These are phyloP conservation scores for Pyralis farinalis DNA, from an alignment of 2,888 invertebrate genomes.

Conservation along the genomic window DNA sequence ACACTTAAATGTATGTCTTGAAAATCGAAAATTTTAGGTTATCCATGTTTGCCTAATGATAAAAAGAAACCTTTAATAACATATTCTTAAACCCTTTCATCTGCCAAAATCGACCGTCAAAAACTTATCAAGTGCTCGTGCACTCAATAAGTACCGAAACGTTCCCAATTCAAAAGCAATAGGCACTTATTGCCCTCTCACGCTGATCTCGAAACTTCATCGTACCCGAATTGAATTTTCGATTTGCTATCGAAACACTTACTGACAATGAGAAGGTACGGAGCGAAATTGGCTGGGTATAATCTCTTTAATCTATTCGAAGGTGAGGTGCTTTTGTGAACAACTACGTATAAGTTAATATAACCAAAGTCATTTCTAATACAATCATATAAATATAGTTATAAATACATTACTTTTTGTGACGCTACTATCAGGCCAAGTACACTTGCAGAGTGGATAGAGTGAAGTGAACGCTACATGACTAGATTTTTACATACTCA, in stretches of 20 bases:
- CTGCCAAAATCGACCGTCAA: background rate
- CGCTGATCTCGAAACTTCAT: conserved; percentile 12
- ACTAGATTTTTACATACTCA: too few relatives aligned
- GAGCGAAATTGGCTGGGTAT: background rate
- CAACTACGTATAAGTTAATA: too few relatives aligned
- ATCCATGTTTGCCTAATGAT: too few relatives aligned
- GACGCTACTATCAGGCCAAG: too few relatives aligned
- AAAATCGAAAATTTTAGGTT: too few relatives aligned
- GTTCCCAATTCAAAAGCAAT: conserved; percentile 12
- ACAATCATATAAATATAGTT: too few relatives aligned
- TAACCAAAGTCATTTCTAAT: too few relatives aligned
- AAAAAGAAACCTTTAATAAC: too few relatives aligned
- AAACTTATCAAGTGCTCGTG: background rate
- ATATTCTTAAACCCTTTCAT: background rate
- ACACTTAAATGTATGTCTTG: too few relatives aligned
- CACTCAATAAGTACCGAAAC: background rate
- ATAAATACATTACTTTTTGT: too few relatives aligned
- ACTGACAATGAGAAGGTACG: background rate
- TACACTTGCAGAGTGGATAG: too few relatives aligned
- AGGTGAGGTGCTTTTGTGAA: background rate
- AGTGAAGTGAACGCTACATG: too few relatives aligned
- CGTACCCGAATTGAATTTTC: conserved; percentile 18
- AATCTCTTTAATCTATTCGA: background rate
- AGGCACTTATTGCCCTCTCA: conserved; percentile 15
- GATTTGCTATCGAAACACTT: conserved; percentile 13